Percentiles rank a stretch among this genome's conserved stretches.
Evolutionary conservation across 2,113 vertebrate species (phyloP).

Genomic region (Polypterus senegalus): DNA sequence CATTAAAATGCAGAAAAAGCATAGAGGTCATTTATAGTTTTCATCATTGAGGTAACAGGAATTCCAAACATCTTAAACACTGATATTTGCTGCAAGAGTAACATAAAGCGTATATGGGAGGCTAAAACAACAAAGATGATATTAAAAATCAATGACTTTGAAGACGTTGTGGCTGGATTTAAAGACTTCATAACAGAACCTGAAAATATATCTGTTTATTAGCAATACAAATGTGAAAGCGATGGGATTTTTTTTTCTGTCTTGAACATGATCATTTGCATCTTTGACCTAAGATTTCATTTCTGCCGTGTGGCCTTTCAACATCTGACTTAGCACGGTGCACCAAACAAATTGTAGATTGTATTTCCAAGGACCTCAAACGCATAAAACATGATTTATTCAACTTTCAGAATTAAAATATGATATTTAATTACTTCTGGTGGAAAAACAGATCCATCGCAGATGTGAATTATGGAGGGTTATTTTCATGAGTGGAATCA

Average conservation of each 20-base stretch:
- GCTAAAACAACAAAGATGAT: neutral
- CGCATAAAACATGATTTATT: constrained; percentile 60
- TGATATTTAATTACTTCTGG: constrained; percentile 64
- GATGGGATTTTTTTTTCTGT: neutral
- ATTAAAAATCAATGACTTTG: constrained; percentile 21
- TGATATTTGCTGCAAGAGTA: neutral
- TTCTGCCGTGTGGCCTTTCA: constrained; percentile 17
- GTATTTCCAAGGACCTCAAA: constrained; percentile 18
- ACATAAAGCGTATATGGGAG: too few relatives aligned
- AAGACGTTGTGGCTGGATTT: constrained; percentile 23
- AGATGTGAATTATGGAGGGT: constrained; percentile 57
- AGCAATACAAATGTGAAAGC: too few relatives aligned
- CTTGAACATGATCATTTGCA: neutral
- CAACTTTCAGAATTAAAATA: constrained; percentile 53
- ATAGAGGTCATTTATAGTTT: constrained; percentile 21
- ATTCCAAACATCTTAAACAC: constrained; percentile 22
- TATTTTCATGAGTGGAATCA: constrained; percentile 66
- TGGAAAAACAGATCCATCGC: constrained; percentile 27
- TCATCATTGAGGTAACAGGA: constrained; percentile 20
- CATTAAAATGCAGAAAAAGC: constrained; percentile 25
- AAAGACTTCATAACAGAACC: constrained; percentile 14
- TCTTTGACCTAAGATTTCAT: constrained; percentile 3
- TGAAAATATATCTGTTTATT: too few relatives aligned
- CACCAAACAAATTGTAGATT: constrained; percentile 17
- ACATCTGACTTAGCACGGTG: constrained; percentile 16